Conservation (phyloP, 2,113 vertebrate genomes). For the Acrocephalus kingi region DNA sequence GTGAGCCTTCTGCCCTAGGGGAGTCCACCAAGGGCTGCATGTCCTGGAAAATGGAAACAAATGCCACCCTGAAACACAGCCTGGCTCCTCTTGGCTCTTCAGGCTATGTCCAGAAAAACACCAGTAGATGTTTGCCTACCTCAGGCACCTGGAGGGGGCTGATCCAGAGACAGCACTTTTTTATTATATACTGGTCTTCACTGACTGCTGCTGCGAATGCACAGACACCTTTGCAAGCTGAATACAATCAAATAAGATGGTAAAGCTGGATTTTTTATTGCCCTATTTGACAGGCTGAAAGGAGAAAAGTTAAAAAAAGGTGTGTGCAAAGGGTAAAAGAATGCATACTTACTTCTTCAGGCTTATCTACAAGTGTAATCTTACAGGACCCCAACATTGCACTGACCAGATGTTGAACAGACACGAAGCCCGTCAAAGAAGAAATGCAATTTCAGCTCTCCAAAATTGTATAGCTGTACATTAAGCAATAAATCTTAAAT, state of each 20-base stretch:
- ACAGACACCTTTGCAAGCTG: not conserved
- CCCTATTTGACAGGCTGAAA: not conserved
- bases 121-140: not conserved
- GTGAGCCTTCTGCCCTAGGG: not conserved
- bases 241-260: not conserved
- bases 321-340: not conserved
- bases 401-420: not conserved
- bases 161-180: not conserved
- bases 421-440: not conserved
- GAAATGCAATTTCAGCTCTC: not conserved
- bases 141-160: not conserved
- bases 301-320: not conserved
- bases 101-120: not conserved
- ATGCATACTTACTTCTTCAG: not conserved
- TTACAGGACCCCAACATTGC: not conserved
- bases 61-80: not conserved
- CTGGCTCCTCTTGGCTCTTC: not conserved
- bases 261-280: not conserved
- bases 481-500: not conserved
- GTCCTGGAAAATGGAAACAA: not conserved
- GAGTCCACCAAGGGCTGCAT: not conserved
- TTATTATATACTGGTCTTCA: not conserved
- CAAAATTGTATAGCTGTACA: not conserved
- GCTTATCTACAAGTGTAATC: not conserved
- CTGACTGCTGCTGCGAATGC: not conserved